phyloP scores from a whole-genome alignment of 2,797 vertebrate genomes.

The Clarias pachynema region DNA sequence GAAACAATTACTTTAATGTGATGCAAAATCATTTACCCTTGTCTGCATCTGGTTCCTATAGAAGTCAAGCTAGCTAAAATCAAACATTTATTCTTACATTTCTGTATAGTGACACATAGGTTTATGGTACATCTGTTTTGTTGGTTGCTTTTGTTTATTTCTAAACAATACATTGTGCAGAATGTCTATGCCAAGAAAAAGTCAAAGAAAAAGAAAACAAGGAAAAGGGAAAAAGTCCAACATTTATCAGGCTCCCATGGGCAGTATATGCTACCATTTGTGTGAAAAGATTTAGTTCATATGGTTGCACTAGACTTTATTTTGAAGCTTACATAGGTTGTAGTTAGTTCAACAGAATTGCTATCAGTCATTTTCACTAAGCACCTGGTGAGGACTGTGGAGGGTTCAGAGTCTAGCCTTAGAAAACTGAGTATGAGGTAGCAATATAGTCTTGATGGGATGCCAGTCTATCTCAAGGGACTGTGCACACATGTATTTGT shows the following conservation, averaged over 20 bases:
- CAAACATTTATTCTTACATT: constrained; percentile 26
- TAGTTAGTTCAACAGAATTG: background rate
- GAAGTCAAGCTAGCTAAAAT: constrained; percentile 26
- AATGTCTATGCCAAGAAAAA: background rate
- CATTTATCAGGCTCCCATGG: background rate
- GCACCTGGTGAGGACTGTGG: background rate
- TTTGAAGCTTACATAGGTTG: background rate
- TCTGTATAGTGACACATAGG: constrained; percentile 19
- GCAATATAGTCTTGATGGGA: background rate
- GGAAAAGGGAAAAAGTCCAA: background rate
- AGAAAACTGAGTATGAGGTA: background rate
- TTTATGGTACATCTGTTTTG: constrained; percentile 18
- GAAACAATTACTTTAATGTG: constrained; percentile 54
- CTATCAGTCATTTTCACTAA: background rate
- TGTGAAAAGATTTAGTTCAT: background rate
- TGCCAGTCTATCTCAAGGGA: background rate
- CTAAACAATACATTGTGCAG: constrained; percentile 5
- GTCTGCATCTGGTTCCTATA: constrained; percentile 48
- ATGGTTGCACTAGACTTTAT: background rate
- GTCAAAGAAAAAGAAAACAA: background rate
- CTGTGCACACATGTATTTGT: background rate
- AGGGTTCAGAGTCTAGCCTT: background rate
- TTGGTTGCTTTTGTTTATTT: constrained; percentile 23
- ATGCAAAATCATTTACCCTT: constrained; percentile 47
- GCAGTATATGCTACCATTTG: background rate